Evolutionary conservation across 2,888 invertebrate genomes (phyloP).

Genomic region (Esperia sulphurella): DNA sequence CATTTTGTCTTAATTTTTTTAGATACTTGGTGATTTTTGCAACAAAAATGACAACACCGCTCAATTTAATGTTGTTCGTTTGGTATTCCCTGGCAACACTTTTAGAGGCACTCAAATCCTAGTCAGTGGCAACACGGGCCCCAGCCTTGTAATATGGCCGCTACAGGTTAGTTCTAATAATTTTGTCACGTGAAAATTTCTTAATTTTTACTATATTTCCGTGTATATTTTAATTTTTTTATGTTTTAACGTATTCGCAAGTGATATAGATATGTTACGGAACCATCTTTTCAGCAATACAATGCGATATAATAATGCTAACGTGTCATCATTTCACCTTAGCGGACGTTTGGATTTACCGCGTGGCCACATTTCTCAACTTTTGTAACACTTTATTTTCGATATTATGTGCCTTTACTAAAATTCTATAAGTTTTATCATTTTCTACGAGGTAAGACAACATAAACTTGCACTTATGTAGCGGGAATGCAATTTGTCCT

Average conservation of each 20-base stretch:
- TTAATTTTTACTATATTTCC: slow-evolving; percentile 30
- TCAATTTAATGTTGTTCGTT: too few species aligned
- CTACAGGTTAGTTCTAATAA: slow-evolving; percentile 83
- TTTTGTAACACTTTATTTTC: slow-evolving; percentile 37
- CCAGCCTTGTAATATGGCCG: slow-evolving; percentile 84
- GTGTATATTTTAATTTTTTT: slow-evolving; percentile 29
- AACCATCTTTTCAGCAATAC: slow-evolving; percentile 22
- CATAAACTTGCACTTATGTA: slow-evolving; percentile 26
- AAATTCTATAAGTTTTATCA: slow-evolving; percentile 20
- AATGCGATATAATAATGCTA: slow-evolving; percentile 68
- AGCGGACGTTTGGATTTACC: slow-evolving; percentile 77
- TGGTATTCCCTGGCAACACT: too few species aligned
- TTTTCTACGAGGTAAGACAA: slow-evolving; percentile 25
- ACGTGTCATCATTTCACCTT: slow-evolving; percentile 77
- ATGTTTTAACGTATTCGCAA: slow-evolving; percentile 28
- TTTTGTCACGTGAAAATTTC: slow-evolving; percentile 75
- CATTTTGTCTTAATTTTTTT: too few species aligned
- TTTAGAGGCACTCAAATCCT: slow-evolving; percentile 1
- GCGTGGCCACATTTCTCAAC: slow-evolving; percentile 75
- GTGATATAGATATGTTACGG: slow-evolving; percentile 22
- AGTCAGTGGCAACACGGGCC: slow-evolving; percentile 67
- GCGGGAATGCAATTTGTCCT: slow-evolving; percentile 29
- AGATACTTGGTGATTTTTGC: too few species aligned
- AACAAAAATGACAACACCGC: too few species aligned
- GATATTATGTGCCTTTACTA: slow-evolving; percentile 22